Base-by-base conservation (phyloP, 2,888 invertebrate species). In the Actias luna region DNA sequence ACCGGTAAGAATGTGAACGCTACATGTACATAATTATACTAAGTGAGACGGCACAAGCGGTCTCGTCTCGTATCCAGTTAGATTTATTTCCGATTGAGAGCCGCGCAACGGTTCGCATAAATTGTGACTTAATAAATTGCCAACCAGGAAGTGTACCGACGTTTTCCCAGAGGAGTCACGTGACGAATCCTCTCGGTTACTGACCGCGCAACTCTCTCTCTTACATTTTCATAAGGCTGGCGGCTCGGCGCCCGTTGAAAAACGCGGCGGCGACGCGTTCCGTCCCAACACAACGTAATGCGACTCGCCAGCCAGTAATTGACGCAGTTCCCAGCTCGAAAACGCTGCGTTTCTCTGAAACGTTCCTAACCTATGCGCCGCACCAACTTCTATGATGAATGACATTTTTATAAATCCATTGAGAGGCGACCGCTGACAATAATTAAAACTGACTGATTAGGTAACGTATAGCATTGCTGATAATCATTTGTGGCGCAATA, bases 181-280 rank as follows among this genome's bases (percentile, higher is more conserved):
- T 71, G 77, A 74, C 72, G 69, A 69, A 74, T 70, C 46, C 67
- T 50, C 62, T 39, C 55, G 63, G 63, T 63, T 18, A 59, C 59
- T 59, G 63, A 64, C 61, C 63, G 64, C 35, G 50, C 52, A 58
- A 25, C 59, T 46, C n/a, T 33, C n/a, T 33, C 61, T 83, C 83
- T 84, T 87, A 74, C 81, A 87, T 87, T 79, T 87, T 83, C 80
- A 85, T 84, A 67, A 64, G 64, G 68, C 62, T 57, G 65, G 62
- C 50, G 61, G 64, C 64, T 58, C 55, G 62, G 42, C 65, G 50
- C 62, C 33, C 61, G 55, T 46, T 69, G 73, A 85, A 87, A 86
- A 87, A 85, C 82, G 77, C 80, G 79, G 79, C 84, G 80, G 68
- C 79, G 72, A 64, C 69, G 69, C 70, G 68, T 33, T 7, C 75